Base-by-base conservation (phyloP, 2,113 vertebrate genomes). In the Pygoscelis adeliae region DNA sequence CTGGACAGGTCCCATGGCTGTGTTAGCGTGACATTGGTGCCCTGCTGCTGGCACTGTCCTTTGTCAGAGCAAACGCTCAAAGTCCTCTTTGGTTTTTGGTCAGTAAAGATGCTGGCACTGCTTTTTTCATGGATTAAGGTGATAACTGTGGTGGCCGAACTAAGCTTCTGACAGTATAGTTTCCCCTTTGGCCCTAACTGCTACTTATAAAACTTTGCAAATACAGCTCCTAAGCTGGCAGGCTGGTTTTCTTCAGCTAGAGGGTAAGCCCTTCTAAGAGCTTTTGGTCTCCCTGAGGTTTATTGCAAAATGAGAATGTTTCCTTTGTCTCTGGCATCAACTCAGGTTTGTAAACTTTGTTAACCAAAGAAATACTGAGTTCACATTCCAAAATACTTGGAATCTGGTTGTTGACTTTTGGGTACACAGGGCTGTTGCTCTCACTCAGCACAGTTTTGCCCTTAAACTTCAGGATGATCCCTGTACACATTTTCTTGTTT, bases 301-400 rank as follows among this genome's bases (percentile, higher is more conserved):
- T 90, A 20, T 89, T 93, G 79, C 95, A 96, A 97, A 92, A 96
- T 80, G 67, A 90, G 55, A 94, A 81, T 38, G 65, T 95, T 95
- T 79, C 56, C 79, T 89, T 72, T 83, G 67, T 94, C 42, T 72
- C 36, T 96, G 92, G 90, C 89, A 93, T 80, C 47, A 65, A 18
- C 40, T 85, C 74, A 67, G 76, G 61, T 83, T 83, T 49, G 67
- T 76, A 52, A 95, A 83, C 67, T 81, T 92, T 90, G 93, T 97
- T 78, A 93, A 80, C 85, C 49, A 79, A 78, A 91, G 91, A 80
- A 91, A 83, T 96, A 94, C 40, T 78, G 85, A 95, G 84, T 90
- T 97, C 90, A 77, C 70, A 96, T 92, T 94, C 95, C 83, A 91
- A 50, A 97, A 95, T 97, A 97, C 97, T 97, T 97, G 97, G 97